Evolutionary conservation across 2,797 vertebrate species (phyloP).

Genomic region (Darevskia nairensis): DNA sequence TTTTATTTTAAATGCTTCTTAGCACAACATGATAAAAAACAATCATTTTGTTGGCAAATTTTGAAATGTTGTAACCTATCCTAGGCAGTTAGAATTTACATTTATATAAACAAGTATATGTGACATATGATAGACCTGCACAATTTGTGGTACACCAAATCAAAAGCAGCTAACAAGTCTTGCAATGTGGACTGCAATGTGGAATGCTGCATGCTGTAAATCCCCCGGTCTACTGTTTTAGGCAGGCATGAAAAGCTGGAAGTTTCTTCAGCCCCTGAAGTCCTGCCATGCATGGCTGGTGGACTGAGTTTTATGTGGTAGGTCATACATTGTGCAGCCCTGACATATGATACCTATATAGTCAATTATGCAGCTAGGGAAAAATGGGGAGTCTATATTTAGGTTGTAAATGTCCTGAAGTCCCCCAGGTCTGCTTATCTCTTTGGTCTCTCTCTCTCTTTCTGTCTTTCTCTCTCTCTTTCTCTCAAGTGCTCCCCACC

Average conservation of each 20-base stretch:
- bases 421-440: conserved; percentile 66
- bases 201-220: neutral
- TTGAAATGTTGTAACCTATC: neutral
- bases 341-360: conserved; percentile 7
- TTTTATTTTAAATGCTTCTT: neutral
- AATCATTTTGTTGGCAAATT: neutral
- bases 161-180: neutral
- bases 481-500: conserved; percentile 73
- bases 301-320: neutral
- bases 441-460: conserved; percentile 72
- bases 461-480: conserved; percentile 63
- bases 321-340: neutral
- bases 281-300: neutral
- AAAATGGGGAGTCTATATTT: conserved; percentile 23
- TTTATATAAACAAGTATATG: neutral
- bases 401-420: conserved; percentile 53
- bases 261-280: neutral
- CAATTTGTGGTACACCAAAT: neutral
- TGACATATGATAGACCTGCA: neutral
- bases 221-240: neutral
- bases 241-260: neutral
- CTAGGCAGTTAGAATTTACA: neutral
- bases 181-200: neutral
- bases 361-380: conserved; percentile 4
- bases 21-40: neutral